Conservation (phyloP, 2,113 vertebrate species). For the Carlito syrichta region DNA sequence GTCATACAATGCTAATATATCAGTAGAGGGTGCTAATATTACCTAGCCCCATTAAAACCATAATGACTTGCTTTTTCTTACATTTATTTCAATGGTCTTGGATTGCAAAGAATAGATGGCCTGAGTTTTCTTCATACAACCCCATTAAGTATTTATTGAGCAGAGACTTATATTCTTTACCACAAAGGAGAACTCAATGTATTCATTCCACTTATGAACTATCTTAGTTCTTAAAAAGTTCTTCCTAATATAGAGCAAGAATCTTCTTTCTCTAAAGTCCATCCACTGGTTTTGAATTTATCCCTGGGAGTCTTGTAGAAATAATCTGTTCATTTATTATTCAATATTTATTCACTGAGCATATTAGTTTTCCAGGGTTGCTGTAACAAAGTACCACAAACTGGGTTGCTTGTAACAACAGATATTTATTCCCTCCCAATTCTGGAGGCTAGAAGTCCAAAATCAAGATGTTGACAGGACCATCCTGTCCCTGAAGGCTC, state of each 20-base stretch:
- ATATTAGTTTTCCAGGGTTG: background rate
- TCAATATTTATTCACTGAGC: background rate
- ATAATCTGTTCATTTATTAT: background rate
- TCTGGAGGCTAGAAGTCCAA: background rate
- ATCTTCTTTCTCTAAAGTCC: background rate
- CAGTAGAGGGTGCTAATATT: constrained; percentile 28
- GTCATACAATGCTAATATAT: background rate
- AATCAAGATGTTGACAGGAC: background rate
- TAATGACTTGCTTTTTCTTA: background rate
- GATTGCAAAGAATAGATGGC: background rate
- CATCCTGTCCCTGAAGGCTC: background rate
- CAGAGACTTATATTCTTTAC: background rate
- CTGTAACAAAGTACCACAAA: background rate
- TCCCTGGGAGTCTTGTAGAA: background rate
- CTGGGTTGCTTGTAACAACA: background rate
- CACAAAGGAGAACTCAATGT: background rate
- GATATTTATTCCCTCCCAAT: background rate
- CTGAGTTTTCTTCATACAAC: constrained; percentile 29
- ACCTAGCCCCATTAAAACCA: background rate
- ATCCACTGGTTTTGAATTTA: background rate
- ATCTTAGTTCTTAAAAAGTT: background rate
- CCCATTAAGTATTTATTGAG: background rate
- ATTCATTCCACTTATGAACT: background rate
- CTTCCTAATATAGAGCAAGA: background rate
- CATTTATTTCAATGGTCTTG: background rate